A percentile compares a stretch with the other conserved stretches of the same genome.
Evolutionary conservation across 2,113 vertebrate species (phyloP).

Genomic region (Agelaius tricolor): DNA sequence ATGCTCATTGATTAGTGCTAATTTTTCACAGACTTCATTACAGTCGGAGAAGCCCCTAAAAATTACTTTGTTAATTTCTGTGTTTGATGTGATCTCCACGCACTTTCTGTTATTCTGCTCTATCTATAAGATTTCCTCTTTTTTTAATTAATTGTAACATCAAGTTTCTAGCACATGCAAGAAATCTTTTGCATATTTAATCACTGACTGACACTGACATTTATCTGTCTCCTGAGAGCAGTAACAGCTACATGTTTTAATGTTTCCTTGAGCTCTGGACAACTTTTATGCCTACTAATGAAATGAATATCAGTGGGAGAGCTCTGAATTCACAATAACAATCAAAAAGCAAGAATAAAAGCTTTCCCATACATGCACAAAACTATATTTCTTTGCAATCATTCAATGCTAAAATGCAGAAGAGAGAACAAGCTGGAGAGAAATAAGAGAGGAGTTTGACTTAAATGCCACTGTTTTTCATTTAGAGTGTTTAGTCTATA

Average conservation of each 20-base stretch:
- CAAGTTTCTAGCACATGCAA: neutral
- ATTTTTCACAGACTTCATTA: neutral
- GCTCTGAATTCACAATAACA: neutral
- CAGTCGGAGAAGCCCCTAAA: neutral
- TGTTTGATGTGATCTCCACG: neutral
- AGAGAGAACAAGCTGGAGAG: neutral
- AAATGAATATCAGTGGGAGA: neutral
- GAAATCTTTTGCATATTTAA: neutral
- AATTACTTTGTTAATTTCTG: neutral
- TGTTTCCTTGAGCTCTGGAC: neutral
- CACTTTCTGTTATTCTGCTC: neutral
- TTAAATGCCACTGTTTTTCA: neutral
- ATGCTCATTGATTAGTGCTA: neutral
- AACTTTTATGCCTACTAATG: neutral
- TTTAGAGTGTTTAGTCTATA: neutral
- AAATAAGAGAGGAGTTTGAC: neutral
- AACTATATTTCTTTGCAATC: neutral
- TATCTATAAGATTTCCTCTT: neutral
- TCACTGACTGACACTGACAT: neutral
- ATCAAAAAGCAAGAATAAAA: neutral
- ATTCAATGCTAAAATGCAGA: neutral
- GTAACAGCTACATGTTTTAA: neutral
- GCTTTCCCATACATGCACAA: neutral
- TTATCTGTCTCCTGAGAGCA: neutral
- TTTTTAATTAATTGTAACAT: neutral